phyloP scores from a whole-genome alignment of 2,888 invertebrate genomes.

The Parnassius apollo region DNA sequence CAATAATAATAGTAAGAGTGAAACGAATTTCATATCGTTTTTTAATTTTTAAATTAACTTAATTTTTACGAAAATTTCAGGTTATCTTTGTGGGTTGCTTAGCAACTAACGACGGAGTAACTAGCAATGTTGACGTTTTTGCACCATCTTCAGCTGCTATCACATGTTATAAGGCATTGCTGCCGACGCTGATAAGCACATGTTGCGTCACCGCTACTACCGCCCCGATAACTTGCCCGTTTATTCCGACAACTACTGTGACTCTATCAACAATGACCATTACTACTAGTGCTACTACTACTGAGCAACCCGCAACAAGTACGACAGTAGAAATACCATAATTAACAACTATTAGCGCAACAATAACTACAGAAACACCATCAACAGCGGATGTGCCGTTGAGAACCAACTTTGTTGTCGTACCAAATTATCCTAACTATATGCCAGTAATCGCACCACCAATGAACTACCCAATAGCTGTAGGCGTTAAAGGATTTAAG shows the following conservation, averaged over 20 bases:
- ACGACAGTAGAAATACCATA: background rate
- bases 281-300: background rate
- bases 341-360: background rate
- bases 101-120: background rate
- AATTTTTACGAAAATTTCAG: no score
- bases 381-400: no score
- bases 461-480: background rate
- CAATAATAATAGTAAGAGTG: no score
- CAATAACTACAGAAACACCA: no score
- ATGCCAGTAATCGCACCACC: no score
- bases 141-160: background rate
- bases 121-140: background rate
- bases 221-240: slow-evolving; percentile 1
- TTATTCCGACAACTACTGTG: background rate
- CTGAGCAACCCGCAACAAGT: no score
- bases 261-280: no score
- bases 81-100: background rate
- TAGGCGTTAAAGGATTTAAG: background rate
- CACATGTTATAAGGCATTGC: background rate
- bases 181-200: background rate
- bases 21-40: background rate
- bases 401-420: background rate
- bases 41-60: no score
- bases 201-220: background rate
- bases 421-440: background rate